Conservation (phyloP, 2,113 vertebrate species). For the Dicerorhinus sumatrensis region DNA sequence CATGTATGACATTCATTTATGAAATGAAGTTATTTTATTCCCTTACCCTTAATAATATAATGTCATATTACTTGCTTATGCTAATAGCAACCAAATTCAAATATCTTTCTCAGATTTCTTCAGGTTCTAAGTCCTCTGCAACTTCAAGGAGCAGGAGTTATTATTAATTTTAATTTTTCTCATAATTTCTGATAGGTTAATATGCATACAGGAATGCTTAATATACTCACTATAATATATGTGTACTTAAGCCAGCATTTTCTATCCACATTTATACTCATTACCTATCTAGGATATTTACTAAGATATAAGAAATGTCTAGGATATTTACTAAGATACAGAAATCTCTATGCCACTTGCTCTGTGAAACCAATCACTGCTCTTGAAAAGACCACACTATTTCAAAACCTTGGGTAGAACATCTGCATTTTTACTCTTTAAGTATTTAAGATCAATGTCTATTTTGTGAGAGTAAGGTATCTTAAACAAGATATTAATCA, state of each 20-base stretch:
- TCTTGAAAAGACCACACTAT: not conserved
- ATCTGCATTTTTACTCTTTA: not conserved
- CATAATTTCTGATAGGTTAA: not conserved
- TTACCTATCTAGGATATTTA: not conserved
- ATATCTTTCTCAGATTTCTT: not conserved
- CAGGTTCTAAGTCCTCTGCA: not conserved
- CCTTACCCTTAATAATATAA: not conserved
- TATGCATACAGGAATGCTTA: not conserved
- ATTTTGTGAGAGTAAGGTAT: not conserved
- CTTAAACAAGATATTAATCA: not conserved
- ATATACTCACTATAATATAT: not conserved
- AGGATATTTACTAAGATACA: not conserved
- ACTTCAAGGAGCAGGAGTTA: not conserved
- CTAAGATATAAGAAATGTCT: not conserved
- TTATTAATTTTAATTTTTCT: constrained; percentile 23
- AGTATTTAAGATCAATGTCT: not conserved
- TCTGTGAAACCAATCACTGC: not conserved
- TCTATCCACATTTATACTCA: not conserved
- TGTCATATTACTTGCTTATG: not conserved
- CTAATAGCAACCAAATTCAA: not conserved
- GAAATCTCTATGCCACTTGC: not conserved
- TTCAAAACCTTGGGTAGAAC: constrained; percentile 4
- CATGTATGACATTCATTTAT: not conserved
- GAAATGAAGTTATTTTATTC: constrained; percentile 2
- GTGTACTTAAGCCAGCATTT: not conserved